Percentiles rank a stretch among this genome's conserved stretches.
Conservation (phyloP, 2,888 invertebrate genomes). For the Nomada hirtipes region DNA sequence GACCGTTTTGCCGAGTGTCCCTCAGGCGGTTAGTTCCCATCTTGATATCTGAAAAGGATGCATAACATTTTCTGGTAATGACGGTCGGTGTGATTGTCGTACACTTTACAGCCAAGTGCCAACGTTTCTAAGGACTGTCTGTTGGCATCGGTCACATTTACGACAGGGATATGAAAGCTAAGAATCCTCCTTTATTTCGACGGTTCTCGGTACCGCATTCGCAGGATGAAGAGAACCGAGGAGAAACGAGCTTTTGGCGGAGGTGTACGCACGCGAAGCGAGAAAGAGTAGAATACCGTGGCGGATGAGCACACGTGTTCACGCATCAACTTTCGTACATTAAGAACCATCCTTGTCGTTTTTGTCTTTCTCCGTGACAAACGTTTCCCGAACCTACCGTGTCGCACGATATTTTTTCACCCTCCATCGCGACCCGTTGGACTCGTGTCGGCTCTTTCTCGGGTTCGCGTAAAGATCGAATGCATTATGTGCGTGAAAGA, state of each 20-base stretch:
- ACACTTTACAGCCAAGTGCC: neutral
- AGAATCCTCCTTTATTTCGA: slow-evolving; percentile 72
- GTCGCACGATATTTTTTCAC: neutral
- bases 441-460: neutral
- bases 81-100: too few species aligned
- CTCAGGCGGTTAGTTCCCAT: neutral
- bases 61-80: too few species aligned
- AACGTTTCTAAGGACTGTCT: neutral
- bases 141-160: neutral
- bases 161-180: slow-evolving; percentile 73
- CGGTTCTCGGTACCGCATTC: slow-evolving; percentile 66
- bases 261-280: slow-evolving; percentile 47
- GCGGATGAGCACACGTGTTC: slow-evolving; percentile 81
- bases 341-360: slow-evolving; percentile 64
- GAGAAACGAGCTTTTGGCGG: slow-evolving; percentile 62
- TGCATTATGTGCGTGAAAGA: neutral
- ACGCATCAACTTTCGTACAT: slow-evolving; percentile 75
- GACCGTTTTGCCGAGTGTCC: neutral
- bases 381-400: neutral
- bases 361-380: slow-evolving; percentile 40
- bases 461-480: slow-evolving; percentile 4
- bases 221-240: slow-evolving; percentile 45
- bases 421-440: neutral
- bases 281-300: slow-evolving; percentile 71
- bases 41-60: neutral